Conservation (phyloP, 2,888 invertebrate species). For the Belgica antarctica region DNA sequence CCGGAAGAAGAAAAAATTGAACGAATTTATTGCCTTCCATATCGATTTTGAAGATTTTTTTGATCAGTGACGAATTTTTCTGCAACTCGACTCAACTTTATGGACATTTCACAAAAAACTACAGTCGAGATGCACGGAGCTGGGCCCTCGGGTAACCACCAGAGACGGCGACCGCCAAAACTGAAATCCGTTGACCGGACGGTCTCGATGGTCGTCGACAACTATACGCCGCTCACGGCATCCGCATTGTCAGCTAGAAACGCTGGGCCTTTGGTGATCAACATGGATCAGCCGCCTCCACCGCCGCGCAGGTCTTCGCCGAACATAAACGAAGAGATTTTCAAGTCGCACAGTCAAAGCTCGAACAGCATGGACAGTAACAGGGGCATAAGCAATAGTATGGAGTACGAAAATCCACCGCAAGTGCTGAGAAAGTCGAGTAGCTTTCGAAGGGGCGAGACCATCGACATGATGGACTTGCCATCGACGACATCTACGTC, state of each 20-base stretch:
- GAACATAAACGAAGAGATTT: conserved; percentile 32
- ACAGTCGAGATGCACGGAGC: conserved; percentile 39
- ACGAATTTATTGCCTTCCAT: conserved; percentile 43
- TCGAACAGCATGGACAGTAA: conserved; percentile 25
- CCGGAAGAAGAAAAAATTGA: neutral
- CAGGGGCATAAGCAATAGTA: neutral
- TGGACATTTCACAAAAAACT: conserved; percentile 34
- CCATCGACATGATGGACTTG: conserved; percentile 49
- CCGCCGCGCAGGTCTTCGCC: conserved; percentile 34
- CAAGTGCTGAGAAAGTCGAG: conserved; percentile 45
- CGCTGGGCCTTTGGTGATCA: conserved; percentile 36
- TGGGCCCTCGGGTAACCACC: conserved; percentile 13
- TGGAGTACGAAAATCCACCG: conserved; percentile 28
- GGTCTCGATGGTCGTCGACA: conserved; percentile 55
- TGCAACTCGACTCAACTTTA: conserved; percentile 7
- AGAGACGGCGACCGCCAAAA: conserved; percentile 55
- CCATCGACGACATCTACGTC: conserved; percentile 51
- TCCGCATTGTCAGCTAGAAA: conserved; percentile 45
- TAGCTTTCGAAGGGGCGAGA: conserved; percentile 54
- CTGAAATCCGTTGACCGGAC: conserved; percentile 55
- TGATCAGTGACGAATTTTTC: conserved; percentile 20
- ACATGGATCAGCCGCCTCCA: conserved; percentile 39
- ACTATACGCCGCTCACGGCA: conserved; percentile 51
- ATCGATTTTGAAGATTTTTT: conserved; percentile 39
- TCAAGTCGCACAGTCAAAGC: conserved; percentile 29